These are phyloP conservation scores for Carassius carassius DNA, from an alignment of 2,113 vertebrate genomes.

Conservation along the genomic window DNA sequence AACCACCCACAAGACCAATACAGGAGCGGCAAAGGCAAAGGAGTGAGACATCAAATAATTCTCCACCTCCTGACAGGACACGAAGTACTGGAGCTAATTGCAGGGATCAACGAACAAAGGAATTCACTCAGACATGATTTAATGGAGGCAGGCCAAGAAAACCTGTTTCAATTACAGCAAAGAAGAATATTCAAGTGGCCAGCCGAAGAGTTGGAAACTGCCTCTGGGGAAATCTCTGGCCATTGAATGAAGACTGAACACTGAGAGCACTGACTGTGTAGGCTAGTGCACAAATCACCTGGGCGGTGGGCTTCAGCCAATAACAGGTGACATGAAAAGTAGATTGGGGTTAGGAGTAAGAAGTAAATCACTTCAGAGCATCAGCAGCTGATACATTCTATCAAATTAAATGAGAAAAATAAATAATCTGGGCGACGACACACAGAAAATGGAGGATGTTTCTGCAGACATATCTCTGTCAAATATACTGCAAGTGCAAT, in stretches of 20 bases:
- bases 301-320: slow-evolving; percentile 33
- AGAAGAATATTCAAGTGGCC: slow-evolving; percentile 50
- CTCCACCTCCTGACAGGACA: slow-evolving; percentile 52
- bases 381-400: background rate
- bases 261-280: slow-evolving; percentile 31
- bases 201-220: slow-evolving; percentile 36
- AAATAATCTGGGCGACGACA: slow-evolving; percentile 5
- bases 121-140: slow-evolving; percentile 57
- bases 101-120: slow-evolving; percentile 57
- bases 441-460: background rate
- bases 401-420: slow-evolving; percentile 12
- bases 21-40: slow-evolving; percentile 25
- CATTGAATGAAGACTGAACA: slow-evolving; percentile 24
- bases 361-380: slow-evolving; percentile 27
- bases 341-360: background rate
- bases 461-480: background rate
- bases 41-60: slow-evolving; percentile 59
- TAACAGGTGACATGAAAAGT: slow-evolving; percentile 39
- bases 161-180: slow-evolving; percentile 61
- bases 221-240: slow-evolving; percentile 43
- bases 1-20: slow-evolving; percentile 33
- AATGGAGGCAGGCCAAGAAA: slow-evolving; percentile 57
- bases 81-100: slow-evolving; percentile 60
- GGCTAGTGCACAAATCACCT: slow-evolving; percentile 44
- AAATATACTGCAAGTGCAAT: slow-evolving; percentile 23